Percentiles rank a stretch among this genome's conserved stretches.
Conservation (phyloP, 2,113 vertebrate genomes). For the Ovis aries region DNA sequence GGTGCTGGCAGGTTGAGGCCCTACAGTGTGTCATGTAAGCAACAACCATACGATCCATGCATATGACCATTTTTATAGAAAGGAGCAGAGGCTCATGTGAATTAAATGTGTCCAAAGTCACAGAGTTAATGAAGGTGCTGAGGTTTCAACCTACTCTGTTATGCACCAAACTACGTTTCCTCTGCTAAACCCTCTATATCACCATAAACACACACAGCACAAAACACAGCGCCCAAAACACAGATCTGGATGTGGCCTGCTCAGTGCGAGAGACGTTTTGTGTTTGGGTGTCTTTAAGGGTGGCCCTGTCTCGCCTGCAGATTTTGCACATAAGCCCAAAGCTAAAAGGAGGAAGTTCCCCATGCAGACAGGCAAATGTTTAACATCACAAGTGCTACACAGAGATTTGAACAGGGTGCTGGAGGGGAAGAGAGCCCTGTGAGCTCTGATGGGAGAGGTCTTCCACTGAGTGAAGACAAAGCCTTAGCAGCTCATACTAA, state of each 20-base stretch:
- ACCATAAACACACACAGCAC: neutral
- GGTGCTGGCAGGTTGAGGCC: neutral
- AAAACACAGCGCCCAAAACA: neutral
- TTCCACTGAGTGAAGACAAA: neutral
- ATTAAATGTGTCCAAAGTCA: neutral
- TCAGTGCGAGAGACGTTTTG: neutral
- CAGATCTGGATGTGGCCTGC: neutral
- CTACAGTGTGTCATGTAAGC: neutral
- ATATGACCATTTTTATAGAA: neutral
- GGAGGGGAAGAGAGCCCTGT: neutral
- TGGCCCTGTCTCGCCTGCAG: too few species aligned
- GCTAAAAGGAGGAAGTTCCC: neutral
- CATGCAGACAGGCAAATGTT: neutral
- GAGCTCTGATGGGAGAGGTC: neutral
- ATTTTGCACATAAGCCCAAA: neutral
- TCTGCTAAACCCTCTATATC: neutral
- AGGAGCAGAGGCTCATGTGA: neutral
- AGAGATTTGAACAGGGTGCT: neutral
- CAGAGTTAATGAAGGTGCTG: neutral
- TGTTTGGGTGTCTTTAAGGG: neutral
- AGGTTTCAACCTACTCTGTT: neutral
- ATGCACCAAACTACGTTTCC: neutral
- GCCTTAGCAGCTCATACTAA: fast-evolving
- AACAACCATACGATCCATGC: fast-evolving
- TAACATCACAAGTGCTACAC: neutral